Evolutionary conservation across 2,113 vertebrate genomes (phyloP).

Genomic region (Motacilla tschutschensis): DNA sequence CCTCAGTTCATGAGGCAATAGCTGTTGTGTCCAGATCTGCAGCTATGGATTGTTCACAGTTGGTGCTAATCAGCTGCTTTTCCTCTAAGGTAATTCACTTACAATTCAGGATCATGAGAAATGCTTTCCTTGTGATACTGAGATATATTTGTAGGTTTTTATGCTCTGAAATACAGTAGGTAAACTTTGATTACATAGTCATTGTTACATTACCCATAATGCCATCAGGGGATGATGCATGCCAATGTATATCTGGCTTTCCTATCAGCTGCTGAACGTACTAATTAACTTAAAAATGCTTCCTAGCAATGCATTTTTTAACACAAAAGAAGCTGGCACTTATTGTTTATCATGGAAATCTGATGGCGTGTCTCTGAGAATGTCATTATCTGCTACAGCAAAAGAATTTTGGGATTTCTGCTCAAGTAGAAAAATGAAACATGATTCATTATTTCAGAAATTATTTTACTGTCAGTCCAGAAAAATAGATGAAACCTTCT

Average conservation of each 20-base stretch:
- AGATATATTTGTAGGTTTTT: neutral
- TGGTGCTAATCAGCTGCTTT: conserved; percentile 4
- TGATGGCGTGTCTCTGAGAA: conserved; percentile 61
- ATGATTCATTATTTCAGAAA: conserved; percentile 73
- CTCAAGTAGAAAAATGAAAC: conserved; percentile 62
- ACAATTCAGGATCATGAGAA: neutral
- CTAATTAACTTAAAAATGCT: conserved; percentile 28
- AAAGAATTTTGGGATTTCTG: conserved; percentile 71
- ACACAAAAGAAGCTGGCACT: conserved; percentile 40
- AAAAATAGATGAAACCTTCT: conserved; percentile 69
- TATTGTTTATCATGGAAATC: conserved; percentile 63
- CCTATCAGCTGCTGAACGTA: neutral
- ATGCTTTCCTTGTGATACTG: neutral
- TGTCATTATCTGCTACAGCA: conserved; percentile 63
- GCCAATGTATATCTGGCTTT: neutral
- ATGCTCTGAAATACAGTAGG: neutral
- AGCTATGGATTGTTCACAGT: neutral
- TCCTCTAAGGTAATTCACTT: conserved; percentile 13
- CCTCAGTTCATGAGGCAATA: neutral
- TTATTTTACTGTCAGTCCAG: conserved; percentile 61
- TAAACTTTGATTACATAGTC: neutral
- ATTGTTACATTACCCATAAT: neutral
- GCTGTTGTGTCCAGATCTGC: conserved; percentile 11
- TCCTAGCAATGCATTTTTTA: conserved; percentile 7
- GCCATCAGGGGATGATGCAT: neutral